Conservation (phyloP, 1,140 invertebrate genomes). For the Cyrtorhinus lividipennis region DNA sequence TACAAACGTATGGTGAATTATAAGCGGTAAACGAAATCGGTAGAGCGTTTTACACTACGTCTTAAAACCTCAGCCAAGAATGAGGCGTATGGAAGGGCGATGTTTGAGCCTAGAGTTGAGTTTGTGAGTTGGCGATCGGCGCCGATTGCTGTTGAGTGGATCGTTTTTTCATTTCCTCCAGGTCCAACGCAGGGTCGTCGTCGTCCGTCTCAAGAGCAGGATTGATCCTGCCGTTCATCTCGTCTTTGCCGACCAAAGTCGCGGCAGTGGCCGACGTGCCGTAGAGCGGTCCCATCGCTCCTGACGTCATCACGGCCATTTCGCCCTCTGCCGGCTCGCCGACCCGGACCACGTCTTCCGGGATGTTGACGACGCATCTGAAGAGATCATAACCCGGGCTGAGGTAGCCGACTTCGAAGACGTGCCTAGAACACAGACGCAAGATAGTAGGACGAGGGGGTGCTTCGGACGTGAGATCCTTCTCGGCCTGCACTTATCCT, state of each 20-base stretch:
- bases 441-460: too few relatives aligned
- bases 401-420: conserved; percentile 69
- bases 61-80: conserved; percentile 1
- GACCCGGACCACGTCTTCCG: conserved; percentile 66
- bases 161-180: conserved; percentile 16
- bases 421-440: conserved; percentile 36
- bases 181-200: conserved; percentile 34
- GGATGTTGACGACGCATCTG: conserved; percentile 92
- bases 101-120: conserved; percentile 7
- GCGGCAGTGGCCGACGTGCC: conserved; percentile 46
- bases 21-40: background rate
- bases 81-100: conserved; percentile 6
- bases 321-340: conserved; percentile 70
- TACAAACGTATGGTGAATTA: background rate
- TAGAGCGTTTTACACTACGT: background rate
- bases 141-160: background rate
- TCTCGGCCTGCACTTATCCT: too few relatives aligned
- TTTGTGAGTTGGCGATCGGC: background rate
- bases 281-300: conserved; percentile 32
- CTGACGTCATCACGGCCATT: conserved; percentile 43
- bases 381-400: conserved; percentile 82
- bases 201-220: conserved; percentile 84
- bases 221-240: conserved; percentile 86
- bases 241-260: conserved; percentile 60
- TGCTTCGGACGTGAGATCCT: too few relatives aligned